Conservation (phyloP, 1,140 invertebrate genomes). For the Nilaparvata lugens region DNA sequence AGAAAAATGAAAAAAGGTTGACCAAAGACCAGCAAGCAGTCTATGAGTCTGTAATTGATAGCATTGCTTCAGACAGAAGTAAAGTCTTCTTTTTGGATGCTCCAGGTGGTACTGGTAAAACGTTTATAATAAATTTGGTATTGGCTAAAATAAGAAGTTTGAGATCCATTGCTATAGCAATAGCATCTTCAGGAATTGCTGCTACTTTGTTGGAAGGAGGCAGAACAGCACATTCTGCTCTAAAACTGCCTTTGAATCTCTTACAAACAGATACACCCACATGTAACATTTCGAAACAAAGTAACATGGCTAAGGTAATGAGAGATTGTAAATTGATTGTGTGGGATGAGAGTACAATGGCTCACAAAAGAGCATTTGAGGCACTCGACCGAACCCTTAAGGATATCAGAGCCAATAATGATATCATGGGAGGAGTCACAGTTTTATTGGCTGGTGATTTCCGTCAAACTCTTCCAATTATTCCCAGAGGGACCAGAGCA, state of each 20-base stretch:
- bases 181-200: slow-evolving; percentile 38
- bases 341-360: slow-evolving; percentile 36
- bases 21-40: too few relatives aligned
- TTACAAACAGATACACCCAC: slow-evolving; percentile 23
- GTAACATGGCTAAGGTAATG: slow-evolving; percentile 26
- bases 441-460: slow-evolving; percentile 32
- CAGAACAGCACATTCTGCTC: slow-evolving; percentile 40
- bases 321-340: slow-evolving; percentile 30
- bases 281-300: slow-evolving; percentile 33
- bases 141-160: too few relatives aligned
- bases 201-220: slow-evolving; percentile 38
- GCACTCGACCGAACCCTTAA: slow-evolving; percentile 30
- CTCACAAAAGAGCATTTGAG: slow-evolving; percentile 28
- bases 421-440: slow-evolving; percentile 30
- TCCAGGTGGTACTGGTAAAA: too few relatives aligned
- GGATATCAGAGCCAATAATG: slow-evolving; percentile 27
- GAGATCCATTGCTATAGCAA: too few relatives aligned
- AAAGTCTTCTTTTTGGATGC: too few relatives aligned
- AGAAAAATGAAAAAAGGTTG: too few relatives aligned
- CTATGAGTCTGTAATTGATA: too few relatives aligned
- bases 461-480: slow-evolving; percentile 31
- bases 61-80: too few relatives aligned
- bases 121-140: too few relatives aligned
- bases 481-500: slow-evolving; percentile 33
- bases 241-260: slow-evolving; percentile 37